Evolutionary conservation across 1,140 invertebrate species (phyloP).

Genomic region (Zophobas atratus): DNA sequence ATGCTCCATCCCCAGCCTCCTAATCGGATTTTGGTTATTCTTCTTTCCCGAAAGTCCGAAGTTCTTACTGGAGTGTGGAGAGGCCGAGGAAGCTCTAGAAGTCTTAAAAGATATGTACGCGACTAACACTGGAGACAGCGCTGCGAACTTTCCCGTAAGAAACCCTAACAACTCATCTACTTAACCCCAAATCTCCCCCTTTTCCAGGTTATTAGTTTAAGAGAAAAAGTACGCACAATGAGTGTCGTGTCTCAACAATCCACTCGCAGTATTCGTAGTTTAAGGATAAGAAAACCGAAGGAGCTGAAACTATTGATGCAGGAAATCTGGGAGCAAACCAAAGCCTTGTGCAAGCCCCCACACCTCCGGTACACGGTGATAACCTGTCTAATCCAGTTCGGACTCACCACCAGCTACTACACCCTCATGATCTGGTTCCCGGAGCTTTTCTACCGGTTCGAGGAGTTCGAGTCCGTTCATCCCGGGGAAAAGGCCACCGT

Average conservation of each 20-base stretch:
- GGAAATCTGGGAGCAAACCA: slow-evolving; percentile 79
- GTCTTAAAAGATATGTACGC: slow-evolving; percentile 79
- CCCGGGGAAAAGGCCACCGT: slow-evolving; percentile 77
- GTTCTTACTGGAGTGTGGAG: slow-evolving; percentile 84
- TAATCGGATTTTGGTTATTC: slow-evolving; percentile 79
- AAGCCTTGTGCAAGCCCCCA: slow-evolving; percentile 77
- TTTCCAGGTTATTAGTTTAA: slow-evolving; percentile 75
- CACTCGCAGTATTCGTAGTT: slow-evolving; percentile 72
- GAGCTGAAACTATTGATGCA: slow-evolving; percentile 76
- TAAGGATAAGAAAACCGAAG: slow-evolving; percentile 77
- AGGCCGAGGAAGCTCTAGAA: slow-evolving; percentile 80
- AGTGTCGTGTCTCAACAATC: slow-evolving; percentile 74
- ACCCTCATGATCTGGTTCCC: slow-evolving; percentile 90
- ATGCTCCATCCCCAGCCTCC: slow-evolving; percentile 76
- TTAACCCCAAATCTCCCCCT: slow-evolving; percentile 6
- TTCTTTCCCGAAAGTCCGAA: slow-evolving; percentile 90
- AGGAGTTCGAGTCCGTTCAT: slow-evolving; percentile 77
- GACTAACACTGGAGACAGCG: slow-evolving; percentile 78
- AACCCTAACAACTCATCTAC: not conserved
- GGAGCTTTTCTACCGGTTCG: slow-evolving; percentile 83
- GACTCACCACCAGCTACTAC: slow-evolving; percentile 83
- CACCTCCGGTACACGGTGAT: slow-evolving; percentile 81
- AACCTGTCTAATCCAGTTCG: slow-evolving; percentile 82
- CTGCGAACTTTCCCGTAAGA: slow-evolving; percentile 78
- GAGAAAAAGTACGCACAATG: slow-evolving; percentile 77